Evolutionary conservation across 2,797 vertebrate species (phyloP).

Genomic region (Takifugu ocellatus): DNA sequence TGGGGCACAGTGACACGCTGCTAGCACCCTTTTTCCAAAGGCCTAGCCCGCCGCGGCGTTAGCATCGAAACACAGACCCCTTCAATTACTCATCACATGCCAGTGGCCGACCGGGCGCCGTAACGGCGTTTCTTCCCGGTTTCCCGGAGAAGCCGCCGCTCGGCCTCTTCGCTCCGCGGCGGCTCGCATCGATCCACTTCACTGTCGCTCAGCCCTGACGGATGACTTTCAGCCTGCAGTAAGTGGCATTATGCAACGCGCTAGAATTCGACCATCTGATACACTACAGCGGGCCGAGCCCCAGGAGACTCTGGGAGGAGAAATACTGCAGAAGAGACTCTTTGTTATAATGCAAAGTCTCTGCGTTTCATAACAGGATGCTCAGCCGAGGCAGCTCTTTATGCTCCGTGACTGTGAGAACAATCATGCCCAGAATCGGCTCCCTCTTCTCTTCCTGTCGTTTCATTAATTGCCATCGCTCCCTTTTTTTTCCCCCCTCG

Average conservation of each 20-base stretch:
- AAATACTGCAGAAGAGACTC: slow-evolving; percentile 39
- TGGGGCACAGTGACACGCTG: slow-evolving; percentile 36
- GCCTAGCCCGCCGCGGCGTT: slow-evolving; percentile 15
- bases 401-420: slow-evolving; percentile 4
- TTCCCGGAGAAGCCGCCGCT: slow-evolving; percentile 53
- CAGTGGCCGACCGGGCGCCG: slow-evolving; percentile 53
- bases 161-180: slow-evolving; percentile 56
- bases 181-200: slow-evolving; percentile 70
- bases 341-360: slow-evolving; percentile 36
- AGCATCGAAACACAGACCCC: slow-evolving; percentile 48
- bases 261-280: slow-evolving; percentile 60
- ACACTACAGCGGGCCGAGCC: slow-evolving; percentile 42
- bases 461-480: slow-evolving; percentile 9
- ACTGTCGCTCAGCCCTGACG: slow-evolving; percentile 67
- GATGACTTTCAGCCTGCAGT: slow-evolving; percentile 66
- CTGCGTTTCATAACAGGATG: slow-evolving; percentile 39
- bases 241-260: slow-evolving; percentile 67
- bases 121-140: slow-evolving; percentile 69
- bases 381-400: slow-evolving; percentile 27
- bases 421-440: slow-evolving; percentile 10
- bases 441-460: background rate
- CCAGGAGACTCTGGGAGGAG: slow-evolving; percentile 18
- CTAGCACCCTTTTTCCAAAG: slow-evolving; percentile 47
- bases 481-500: slow-evolving; percentile 1
- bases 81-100: slow-evolving; percentile 64